phyloP scores from a whole-genome alignment of 2,797 vertebrate species.

The Crenichthys baileyi region DNA sequence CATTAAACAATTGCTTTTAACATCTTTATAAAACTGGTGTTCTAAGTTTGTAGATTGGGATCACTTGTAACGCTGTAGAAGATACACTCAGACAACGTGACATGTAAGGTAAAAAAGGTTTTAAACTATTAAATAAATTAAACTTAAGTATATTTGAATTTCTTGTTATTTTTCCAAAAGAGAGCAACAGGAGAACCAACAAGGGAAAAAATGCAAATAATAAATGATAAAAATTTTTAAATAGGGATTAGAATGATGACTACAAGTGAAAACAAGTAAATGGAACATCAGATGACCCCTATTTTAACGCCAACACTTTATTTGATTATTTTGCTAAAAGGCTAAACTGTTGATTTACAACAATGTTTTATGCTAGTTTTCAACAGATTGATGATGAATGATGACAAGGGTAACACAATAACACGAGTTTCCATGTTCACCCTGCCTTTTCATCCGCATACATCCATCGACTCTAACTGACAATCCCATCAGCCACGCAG shows the following conservation, averaged over 20 bases:
- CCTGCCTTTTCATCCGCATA: slow-evolving; percentile 21
- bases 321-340: not conserved
- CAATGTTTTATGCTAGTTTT: not conserved
- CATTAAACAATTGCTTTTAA: not conserved
- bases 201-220: not conserved
- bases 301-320: not conserved
- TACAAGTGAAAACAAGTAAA: not conserved
- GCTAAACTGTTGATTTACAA: not conserved
- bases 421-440: slow-evolving; percentile 14
- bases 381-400: slow-evolving; percentile 31
- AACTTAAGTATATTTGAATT: not conserved
- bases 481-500: slow-evolving; percentile 54
- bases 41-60: not conserved
- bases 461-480: slow-evolving; percentile 42
- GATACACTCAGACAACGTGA: not conserved
- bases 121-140: not conserved
- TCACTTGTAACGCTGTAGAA: not conserved
- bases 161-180: not conserved
- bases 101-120: not conserved
- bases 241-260: not conserved
- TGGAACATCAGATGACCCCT: not conserved
- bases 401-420: slow-evolving; percentile 26
- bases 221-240: not conserved
- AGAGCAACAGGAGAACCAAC: not conserved
- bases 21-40: not conserved